Conservation (phyloP, 2,113 vertebrate species). For the Ranitomeya variabilis region DNA sequence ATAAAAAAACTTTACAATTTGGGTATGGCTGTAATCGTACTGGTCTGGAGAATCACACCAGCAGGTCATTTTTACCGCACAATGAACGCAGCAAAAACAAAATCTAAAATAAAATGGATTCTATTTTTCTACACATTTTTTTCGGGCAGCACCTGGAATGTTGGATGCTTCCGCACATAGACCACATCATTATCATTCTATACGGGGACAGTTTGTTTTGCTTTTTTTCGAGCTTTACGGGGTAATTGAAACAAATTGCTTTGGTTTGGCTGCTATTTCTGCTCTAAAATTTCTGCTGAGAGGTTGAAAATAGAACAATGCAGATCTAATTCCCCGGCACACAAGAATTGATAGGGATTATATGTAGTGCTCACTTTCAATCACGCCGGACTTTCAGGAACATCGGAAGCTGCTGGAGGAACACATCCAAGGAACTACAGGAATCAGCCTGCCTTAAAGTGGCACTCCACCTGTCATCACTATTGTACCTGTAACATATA, state of each 20-base stretch:
- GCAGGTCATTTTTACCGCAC: no score
- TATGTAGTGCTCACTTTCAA: conserved; percentile 16
- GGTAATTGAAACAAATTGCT: conserved; percentile 45
- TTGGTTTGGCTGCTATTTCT: conserved; percentile 33
- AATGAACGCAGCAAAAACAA: no score
- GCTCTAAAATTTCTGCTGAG: conserved; percentile 34
- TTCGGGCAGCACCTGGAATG: no score
- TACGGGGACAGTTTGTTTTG: not conserved
- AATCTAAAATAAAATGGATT: no score
- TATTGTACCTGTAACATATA: not conserved
- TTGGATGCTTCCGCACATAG: not conserved
- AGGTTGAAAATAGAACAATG: conserved; percentile 29
- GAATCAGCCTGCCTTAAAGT: not conserved
- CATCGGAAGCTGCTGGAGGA: not conserved
- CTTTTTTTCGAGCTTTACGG: not conserved
- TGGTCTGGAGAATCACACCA: no score
- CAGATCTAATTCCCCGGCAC: conserved; percentile 6
- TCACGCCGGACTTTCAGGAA: not conserved
- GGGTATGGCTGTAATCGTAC: no score
- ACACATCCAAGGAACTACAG: not conserved
- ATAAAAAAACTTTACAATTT: no score
- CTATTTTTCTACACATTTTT: no score
- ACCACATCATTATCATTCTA: not conserved
- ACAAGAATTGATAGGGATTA: conserved; percentile 25
- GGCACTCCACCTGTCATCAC: not conserved